phyloP scores from a whole-genome alignment of 2,888 invertebrate species.

The Aporophyla lueneburgensis region DNA sequence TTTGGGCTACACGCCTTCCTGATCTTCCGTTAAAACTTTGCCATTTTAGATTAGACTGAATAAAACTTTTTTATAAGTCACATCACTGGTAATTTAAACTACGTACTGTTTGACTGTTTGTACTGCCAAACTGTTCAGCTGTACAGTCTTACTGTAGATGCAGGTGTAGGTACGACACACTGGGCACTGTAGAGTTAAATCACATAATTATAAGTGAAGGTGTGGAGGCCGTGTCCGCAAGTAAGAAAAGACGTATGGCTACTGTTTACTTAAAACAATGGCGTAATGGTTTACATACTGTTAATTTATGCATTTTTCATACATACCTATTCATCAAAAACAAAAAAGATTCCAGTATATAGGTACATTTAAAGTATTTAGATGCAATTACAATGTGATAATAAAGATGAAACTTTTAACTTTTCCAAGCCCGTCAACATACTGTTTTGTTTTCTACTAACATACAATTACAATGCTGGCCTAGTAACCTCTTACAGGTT shows the following conservation, averaged over 20 bases:
- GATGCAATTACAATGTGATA: conserved; percentile 7
- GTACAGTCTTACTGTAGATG: not conserved
- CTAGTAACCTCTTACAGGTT: not conserved
- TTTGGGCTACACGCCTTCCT: not conserved
- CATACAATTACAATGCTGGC: not conserved
- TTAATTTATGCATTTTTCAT: not conserved
- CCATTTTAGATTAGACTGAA: not conserved
- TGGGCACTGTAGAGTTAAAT: not conserved
- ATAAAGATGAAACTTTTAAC: conserved; percentile 9
- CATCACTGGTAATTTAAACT: not conserved
- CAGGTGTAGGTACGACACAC: not conserved
- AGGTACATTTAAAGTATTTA: not conserved
- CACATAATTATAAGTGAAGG: conserved; percentile 3
- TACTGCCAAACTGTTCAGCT: not conserved
- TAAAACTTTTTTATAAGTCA: not conserved
- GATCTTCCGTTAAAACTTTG: not conserved
- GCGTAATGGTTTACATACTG: not conserved
- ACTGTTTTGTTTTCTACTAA: not conserved
- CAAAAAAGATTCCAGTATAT: not conserved
- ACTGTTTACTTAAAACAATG: not conserved
- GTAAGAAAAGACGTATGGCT: not conserved
- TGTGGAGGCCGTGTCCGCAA: not conserved
- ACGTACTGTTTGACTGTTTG: not conserved
- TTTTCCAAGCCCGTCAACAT: not conserved
- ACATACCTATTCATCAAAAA: conserved; percentile 4